Percentiles rank a stretch among this genome's conserved stretches.
Evolutionary conservation across 2,797 vertebrate genomes (phyloP).

Genomic region (Paguma larvata): DNA sequence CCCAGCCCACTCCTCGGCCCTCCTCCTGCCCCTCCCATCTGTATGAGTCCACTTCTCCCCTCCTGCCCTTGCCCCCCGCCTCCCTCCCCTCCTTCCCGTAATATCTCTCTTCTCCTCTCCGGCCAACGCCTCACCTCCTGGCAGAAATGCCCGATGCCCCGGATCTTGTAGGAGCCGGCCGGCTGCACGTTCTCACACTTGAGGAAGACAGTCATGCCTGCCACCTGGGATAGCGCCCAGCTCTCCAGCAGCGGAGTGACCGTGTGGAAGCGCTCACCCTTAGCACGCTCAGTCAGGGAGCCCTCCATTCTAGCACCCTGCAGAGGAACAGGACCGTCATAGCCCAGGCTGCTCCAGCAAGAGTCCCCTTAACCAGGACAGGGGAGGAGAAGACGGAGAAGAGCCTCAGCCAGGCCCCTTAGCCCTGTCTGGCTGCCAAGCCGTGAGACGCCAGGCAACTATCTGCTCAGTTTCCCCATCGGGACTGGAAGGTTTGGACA

Average conservation of each 20-base stretch:
- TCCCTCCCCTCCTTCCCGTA: background rate
- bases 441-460: background rate
- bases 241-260: slow-evolving; percentile 93
- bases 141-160: slow-evolving; percentile 95
- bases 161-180: slow-evolving; percentile 95
- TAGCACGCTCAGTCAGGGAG: rapidly evolving
- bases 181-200: slow-evolving; percentile 95
- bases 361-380: background rate
- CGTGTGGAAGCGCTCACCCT: slow-evolving; percentile 87
- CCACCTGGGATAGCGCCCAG: slow-evolving; percentile 89
- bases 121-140: slow-evolving; percentile 88
- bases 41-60: background rate
- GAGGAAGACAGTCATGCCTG: slow-evolving; percentile 91
- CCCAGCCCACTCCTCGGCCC: background rate
- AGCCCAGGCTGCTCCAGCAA: background rate
- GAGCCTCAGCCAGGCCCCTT: background rate
- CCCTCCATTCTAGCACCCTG: slow-evolving; percentile 71
- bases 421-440: background rate
- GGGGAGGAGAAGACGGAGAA: rapidly evolving
- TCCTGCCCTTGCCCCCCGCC: background rate
- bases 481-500: background rate
- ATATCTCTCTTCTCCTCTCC: background rate
- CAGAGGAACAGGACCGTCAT: rapidly evolving
- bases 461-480: background rate
- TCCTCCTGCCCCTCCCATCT: background rate